Base-by-base conservation (phyloP, 2,113 vertebrate species). In the Empidonax traillii region DNA sequence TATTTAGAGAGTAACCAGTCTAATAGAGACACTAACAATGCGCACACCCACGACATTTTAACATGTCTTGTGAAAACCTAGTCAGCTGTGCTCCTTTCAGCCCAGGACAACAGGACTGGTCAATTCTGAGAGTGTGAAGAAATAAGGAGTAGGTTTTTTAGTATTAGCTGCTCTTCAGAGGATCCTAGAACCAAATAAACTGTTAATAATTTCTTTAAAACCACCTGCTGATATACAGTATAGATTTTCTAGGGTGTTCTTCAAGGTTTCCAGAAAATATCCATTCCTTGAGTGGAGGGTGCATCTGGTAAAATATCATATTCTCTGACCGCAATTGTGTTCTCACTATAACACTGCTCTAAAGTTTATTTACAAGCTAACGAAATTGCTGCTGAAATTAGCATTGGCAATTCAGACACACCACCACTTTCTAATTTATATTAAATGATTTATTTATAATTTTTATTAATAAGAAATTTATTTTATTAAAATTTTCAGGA, bases 121-220 rank as follows among this genome's bases (percentile, higher is more conserved):
- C 31, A 56, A 21, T 56, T 56, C 31, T 22, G 31, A 18, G 55
- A 21, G 20, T 56, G 8, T 56, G 31, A 56, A 22, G 43, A 39
- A 22, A 33, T 21, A 35, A 28, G 22, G 19, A 41, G 33, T 44
- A 51, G 5, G 7, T 23, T 67, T 62, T 47, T 55, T 8, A 31
- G 10, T 39, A 11, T 35, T 46, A 76, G 33, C 69, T 37, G 7
- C 12, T 75, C 41, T 79, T 91, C 35, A 80, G 47, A 87, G 25
- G 51, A 82, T 75, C 52, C 28, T 67, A 31, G 47, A 74, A 28
- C 65, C 20, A 68, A 46, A 92, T 87, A 80, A 92, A 30, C 44
- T 71, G 80, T 87, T 94, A 94, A 90, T 78, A 55, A 21, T 89
- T 88, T 84, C n/a, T 84, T 93, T 68, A 85, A 93, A 93, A 76